Conservation (phyloP, 2,888 invertebrate species). For the Brachyptera putata region DNA sequence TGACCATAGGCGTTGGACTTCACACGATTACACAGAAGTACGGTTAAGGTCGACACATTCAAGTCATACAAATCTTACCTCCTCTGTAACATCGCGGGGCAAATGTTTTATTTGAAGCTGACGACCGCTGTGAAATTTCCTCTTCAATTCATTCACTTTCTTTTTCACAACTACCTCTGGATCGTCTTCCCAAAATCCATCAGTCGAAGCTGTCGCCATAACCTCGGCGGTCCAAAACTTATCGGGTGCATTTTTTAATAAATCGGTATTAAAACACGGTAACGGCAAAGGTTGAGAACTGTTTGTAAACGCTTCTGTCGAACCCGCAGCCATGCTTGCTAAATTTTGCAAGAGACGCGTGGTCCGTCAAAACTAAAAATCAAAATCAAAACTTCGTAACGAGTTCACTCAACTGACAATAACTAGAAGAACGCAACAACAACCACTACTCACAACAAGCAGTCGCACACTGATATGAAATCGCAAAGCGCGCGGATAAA, state of each 20-base stretch:
- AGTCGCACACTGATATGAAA: neutral
- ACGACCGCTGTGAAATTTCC: conserved; percentile 44
- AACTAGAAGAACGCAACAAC: neutral
- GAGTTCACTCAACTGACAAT: neutral
- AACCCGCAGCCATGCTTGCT: conserved; percentile 40
- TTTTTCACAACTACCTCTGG: conserved; percentile 41
- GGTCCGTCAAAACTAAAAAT: conserved; percentile 5
- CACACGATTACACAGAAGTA: no score
- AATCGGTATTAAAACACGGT: conserved; percentile 34
- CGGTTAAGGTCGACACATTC: no score
- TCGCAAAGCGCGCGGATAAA: no score
- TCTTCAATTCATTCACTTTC: conserved; percentile 41
- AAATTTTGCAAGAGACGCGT: conserved; percentile 1
- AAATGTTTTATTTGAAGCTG: conserved; percentile 45
- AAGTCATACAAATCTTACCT: conserved; percentile 38
- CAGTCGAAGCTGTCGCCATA: conserved; percentile 42
- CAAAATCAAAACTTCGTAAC: no score
- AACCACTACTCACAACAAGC: neutral
- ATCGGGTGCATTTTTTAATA: conserved; percentile 35
- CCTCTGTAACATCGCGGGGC: conserved; percentile 45
- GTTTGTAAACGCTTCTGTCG: conserved; percentile 41
- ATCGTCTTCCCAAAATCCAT: conserved; percentile 42
- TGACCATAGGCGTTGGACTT: no score
- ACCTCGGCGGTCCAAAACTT: conserved; percentile 38
- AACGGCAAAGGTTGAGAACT: conserved; percentile 34